Evolutionary conservation across 2,888 invertebrate genomes (phyloP).

Genomic region (Cantharis lateralis): DNA sequence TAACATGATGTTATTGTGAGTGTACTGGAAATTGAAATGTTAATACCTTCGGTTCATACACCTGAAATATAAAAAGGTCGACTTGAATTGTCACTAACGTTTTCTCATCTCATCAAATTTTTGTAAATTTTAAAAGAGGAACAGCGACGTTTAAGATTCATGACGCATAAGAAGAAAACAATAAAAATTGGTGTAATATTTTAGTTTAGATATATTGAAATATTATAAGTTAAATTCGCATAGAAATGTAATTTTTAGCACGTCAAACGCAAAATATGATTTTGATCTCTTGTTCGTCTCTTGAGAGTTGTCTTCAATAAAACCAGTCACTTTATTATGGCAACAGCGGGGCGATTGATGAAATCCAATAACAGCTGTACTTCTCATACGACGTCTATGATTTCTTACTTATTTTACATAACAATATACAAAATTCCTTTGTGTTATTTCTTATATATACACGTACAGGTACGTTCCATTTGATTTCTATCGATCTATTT

Average conservation of each 20-base stretch:
- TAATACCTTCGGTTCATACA: constrained; percentile 42
- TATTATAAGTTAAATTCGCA: constrained; percentile 49
- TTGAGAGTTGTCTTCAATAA: constrained; percentile 51
- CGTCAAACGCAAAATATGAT: constrained; percentile 53
- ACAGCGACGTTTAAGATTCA: not conserved
- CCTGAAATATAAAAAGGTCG: constrained; percentile 9
- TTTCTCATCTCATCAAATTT: not conserved
- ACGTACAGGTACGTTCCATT: constrained; percentile 21
- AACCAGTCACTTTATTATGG: constrained; percentile 53
- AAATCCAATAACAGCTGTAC: constrained; percentile 54
- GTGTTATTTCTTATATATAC: constrained; percentile 8
- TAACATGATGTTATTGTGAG: constrained; percentile 53
- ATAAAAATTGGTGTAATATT: constrained; percentile 21
- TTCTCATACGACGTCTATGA: constrained; percentile 49
- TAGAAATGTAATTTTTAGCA: constrained; percentile 53
- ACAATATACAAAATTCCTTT: constrained; percentile 29
- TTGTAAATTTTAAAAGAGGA: not conserved
- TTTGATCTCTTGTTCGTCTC: constrained; percentile 51
- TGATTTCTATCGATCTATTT: not conserved
- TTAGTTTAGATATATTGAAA: constrained; percentile 39
- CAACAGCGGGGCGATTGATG: constrained; percentile 50
- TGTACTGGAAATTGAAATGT: constrained; percentile 53
- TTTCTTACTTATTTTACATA: constrained; percentile 52
- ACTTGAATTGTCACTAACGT: not conserved
- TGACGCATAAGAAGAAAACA: not conserved